Evolutionary conservation across 2,888 invertebrate genomes (phyloP), one percentile per base, ranked within the genome.

Genomic region (Laothoe populi): DNA sequence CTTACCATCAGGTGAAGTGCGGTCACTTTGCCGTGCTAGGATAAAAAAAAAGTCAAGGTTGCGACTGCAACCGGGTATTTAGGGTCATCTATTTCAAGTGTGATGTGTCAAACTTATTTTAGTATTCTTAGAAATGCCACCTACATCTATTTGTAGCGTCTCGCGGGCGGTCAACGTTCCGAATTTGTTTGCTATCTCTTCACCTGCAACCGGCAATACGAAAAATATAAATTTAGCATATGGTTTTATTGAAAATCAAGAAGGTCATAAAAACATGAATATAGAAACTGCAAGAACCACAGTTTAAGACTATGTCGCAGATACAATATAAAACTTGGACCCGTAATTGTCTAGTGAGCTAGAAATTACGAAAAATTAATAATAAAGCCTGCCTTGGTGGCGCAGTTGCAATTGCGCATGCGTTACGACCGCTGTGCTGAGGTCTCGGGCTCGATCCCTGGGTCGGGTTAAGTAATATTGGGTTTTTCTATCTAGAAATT

Each of bases 131-230:
- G 88, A 81, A 80, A 78, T 74, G 71, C 82, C 87, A 85, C 90
- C 88, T 87, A 88, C 91, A 77, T 88, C 90, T 90, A 90, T 91
- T 91, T 89, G 77, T 71, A 77, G 81, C 74, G 66, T 69, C 71
- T 74, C 71, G 85, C 83, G 75, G 70, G 77, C 87, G 86, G 87
- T 88, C 89, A 88, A 81, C 82, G 83, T 75, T 78, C 83, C 71
- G 70, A 79, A 75, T 77, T 67, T 53, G 65, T 72, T 74, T 68
- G 69, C 65, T 64, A 65, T 53, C 49, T 61, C 49, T 61, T 42
- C 49, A 53, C 35, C 35, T 53, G 53, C 53, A 53, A 48, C 35
- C 4, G 19, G 19, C 35, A 35, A 16, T 31, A 35, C 53, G 19
- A 53, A 53, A 53, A 53, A 53, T 53, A 53, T 53, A 53, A 49